Percentiles rank a stretch among this genome's conserved stretches.
These are phyloP conservation scores for Smittia sp. DNA, from an alignment of 2,888 invertebrate genomes.

Conservation along the genomic window DNA sequence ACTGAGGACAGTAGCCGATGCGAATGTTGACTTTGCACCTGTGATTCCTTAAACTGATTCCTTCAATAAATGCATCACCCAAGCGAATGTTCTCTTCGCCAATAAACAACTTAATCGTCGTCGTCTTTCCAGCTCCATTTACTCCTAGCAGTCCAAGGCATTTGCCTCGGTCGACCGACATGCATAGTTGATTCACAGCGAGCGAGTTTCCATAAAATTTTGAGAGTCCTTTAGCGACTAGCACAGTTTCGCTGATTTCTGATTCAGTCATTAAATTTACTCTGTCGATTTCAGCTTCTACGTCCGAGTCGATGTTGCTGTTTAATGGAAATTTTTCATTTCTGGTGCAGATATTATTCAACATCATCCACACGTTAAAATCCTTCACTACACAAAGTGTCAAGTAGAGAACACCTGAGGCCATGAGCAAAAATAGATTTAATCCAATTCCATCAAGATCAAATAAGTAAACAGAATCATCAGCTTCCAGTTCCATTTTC, in stretches of 20 bases:
- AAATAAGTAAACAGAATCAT: too few species aligned
- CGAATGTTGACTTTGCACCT: constrained; percentile 61
- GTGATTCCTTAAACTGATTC: constrained; percentile 56
- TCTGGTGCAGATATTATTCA: too few species aligned
- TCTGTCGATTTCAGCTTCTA: constrained; percentile 57
- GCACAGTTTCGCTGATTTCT: constrained; percentile 54
- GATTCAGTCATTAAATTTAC: constrained; percentile 52
- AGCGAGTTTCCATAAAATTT: constrained; percentile 72
- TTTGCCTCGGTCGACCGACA: constrained; percentile 58
- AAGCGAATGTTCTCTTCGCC: constrained; percentile 71
- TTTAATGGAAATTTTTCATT: too few species aligned
- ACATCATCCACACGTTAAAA: too few species aligned
- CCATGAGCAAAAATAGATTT: too few species aligned
- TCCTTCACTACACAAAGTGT: too few species aligned
- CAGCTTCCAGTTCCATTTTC: too few species aligned
- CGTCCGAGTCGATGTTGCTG: constrained; percentile 68
- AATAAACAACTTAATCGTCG: constrained; percentile 87
- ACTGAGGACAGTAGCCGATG: constrained; percentile 74
- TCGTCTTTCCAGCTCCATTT: constrained; percentile 85
- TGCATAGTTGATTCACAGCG: constrained; percentile 75
- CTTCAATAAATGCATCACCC: constrained; percentile 69
- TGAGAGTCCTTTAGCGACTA: constrained; percentile 65
- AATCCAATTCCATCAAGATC: too few species aligned
- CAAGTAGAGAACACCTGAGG: too few species aligned
- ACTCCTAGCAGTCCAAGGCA: constrained; percentile 81